Evolutionary conservation across 2,113 vertebrate species (phyloP).

Genomic region (Apistogramma diplotaenia): DNA sequence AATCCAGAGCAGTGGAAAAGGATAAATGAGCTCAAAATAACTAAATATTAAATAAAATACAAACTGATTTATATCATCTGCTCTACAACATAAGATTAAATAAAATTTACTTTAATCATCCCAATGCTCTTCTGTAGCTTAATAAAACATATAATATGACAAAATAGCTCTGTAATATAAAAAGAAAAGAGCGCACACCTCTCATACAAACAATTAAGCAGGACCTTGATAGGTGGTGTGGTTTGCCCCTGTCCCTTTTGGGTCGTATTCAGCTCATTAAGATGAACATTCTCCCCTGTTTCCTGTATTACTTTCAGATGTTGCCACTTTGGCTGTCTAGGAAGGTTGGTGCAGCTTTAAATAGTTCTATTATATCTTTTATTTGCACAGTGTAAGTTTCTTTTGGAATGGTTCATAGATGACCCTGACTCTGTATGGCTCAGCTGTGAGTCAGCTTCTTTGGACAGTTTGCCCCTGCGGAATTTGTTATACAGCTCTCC

Average conservation of each 20-base stretch:
- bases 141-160: not conserved
- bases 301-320: no score
- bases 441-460: not conserved
- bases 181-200: not conserved
- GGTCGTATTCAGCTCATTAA: no score
- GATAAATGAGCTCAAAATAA: not conserved
- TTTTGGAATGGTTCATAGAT: no score
- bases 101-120: not conserved
- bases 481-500: not conserved
- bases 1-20: not conserved
- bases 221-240: no score
- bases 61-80: not conserved
- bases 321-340: no score
- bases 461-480: not conserved
- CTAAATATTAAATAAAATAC: not conserved
- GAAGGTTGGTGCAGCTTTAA: no score
- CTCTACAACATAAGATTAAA: not conserved
- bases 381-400: no score
- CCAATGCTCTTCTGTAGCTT: not conserved
- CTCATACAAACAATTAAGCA: no score
- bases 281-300: no score
- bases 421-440: not conserved
- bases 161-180: not conserved
- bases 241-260: no score
- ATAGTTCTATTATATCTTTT: no score